Conservation (phyloP, 2,888 invertebrate genomes). For the Masnerella sp. region DNA sequence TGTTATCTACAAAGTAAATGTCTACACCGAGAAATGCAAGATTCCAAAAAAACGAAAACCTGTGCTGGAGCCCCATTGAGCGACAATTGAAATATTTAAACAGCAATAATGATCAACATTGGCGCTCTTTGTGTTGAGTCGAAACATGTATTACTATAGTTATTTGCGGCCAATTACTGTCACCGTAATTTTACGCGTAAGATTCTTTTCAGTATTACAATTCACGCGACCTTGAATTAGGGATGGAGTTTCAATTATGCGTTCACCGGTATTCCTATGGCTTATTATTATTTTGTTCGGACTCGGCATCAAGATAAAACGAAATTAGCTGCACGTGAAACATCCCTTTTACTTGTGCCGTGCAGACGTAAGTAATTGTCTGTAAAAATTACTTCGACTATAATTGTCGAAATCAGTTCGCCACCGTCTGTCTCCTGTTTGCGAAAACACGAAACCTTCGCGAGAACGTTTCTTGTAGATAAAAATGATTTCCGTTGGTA, state of each 20-base stretch:
- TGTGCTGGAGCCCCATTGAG: too few species aligned
- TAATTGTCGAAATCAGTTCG: constrained; percentile 16
- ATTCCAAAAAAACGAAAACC: too few species aligned
- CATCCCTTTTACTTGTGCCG: constrained; percentile 20
- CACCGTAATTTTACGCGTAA: neutral
- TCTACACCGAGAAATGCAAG: too few species aligned
- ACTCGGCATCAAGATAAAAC: constrained; percentile 28
- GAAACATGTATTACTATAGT: too few species aligned
- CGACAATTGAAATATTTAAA: too few species aligned
- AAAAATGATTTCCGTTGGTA: constrained; percentile 48
- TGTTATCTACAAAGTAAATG: too few species aligned
- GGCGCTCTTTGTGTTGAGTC: too few species aligned
- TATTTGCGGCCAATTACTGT: neutral
- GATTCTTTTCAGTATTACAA: constrained; percentile 4
- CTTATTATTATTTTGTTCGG: constrained; percentile 35
- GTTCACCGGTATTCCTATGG: constrained; percentile 10
- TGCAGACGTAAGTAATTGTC: constrained; percentile 32
- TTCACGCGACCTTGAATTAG: constrained; percentile 38
- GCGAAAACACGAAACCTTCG: neutral
- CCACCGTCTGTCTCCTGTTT: neutral
- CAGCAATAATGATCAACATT: too few species aligned
- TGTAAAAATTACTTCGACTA: constrained; percentile 16
- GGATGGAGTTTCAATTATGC: constrained; percentile 42
- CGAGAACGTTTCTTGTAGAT: constrained; percentile 43
- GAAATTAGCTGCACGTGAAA: constrained; percentile 50